Percentiles rank a stretch among this genome's conserved stretches.
Evolutionary conservation across 2,797 vertebrate species (phyloP).

Genomic region (Halcyon badia): DNA sequence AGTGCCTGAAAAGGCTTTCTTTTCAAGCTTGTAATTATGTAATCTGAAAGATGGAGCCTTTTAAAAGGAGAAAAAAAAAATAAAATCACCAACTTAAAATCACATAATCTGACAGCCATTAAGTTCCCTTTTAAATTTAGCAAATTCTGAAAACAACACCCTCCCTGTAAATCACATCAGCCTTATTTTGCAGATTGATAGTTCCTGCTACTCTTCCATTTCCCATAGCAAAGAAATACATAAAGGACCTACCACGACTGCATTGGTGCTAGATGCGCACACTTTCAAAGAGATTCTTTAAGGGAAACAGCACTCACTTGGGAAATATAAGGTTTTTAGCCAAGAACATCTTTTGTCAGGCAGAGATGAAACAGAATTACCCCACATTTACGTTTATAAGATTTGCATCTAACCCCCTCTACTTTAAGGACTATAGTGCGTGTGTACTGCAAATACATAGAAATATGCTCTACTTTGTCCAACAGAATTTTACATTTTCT

Average conservation of each 20-base stretch:
- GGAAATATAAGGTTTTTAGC: background rate
- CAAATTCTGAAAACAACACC: background rate
- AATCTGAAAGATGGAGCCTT: background rate
- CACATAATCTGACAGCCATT: background rate
- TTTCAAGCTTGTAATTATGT: background rate
- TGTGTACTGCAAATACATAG: rapidly evolving
- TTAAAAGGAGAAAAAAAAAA: background rate
- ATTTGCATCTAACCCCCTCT: background rate
- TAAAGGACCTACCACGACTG: background rate
- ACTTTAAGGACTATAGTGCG: background rate
- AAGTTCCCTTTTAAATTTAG: background rate
- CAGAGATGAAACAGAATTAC: background rate
- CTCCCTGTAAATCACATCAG: background rate
- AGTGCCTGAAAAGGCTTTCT: background rate
- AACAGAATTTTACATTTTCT: background rate
- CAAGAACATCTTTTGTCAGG: background rate
- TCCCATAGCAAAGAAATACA: background rate
- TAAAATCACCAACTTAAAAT: background rate
- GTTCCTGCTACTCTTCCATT: background rate
- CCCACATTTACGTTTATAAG: background rate
- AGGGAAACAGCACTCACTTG: background rate
- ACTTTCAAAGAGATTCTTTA: background rate
- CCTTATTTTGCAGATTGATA: background rate
- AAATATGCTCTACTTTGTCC: background rate
- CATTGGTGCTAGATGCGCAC: rapidly evolving